phyloP scores from a whole-genome alignment of 1,140 invertebrate species.

The Aphidius ervi region DNA sequence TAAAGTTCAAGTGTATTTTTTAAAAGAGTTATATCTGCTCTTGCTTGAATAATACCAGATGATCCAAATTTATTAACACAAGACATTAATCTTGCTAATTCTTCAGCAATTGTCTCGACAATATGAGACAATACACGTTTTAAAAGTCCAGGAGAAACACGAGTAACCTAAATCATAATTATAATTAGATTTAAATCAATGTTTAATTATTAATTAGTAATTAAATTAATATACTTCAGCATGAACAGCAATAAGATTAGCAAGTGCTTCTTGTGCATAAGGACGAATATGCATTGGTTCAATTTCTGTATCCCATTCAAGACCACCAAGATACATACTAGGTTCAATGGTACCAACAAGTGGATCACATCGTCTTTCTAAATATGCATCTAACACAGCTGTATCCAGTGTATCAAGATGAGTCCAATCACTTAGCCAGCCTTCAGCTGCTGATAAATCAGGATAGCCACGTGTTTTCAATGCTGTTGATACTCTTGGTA shows the following conservation, averaged over 20 bases:
- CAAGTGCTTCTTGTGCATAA: constrained; percentile 89
- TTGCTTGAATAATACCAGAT: constrained; percentile 66
- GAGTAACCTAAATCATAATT: constrained; percentile 60
- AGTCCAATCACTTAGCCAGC: constrained; percentile 48
- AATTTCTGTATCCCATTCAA: constrained; percentile 78
- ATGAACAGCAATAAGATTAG: constrained; percentile 88
- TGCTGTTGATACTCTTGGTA: constrained; percentile 63
- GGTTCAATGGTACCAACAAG: constrained; percentile 90
- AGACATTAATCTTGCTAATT: constrained; percentile 79
- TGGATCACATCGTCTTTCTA: constrained; percentile 90
- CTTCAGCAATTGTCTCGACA: constrained; percentile 86
- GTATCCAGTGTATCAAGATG: constrained; percentile 63
- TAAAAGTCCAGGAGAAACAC: constrained; percentile 74
- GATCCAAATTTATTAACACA: constrained; percentile 69
- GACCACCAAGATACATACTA: constrained; percentile 87
- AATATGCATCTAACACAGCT: constrained; percentile 75
- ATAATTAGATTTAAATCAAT: constrained; percentile 1
- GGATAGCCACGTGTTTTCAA: constrained; percentile 45
- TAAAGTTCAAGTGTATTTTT: constrained; percentile 54
- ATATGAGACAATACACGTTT: constrained; percentile 76
- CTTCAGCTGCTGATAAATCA: constrained; percentile 41
- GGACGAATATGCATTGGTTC: constrained; percentile 74
- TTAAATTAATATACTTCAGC: constrained; percentile 66
- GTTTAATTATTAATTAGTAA: no score
- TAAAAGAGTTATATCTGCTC: constrained; percentile 60